phyloP scores from a whole-genome alignment of 2,888 invertebrate species.

The Scaptomyza tumidula region DNA sequence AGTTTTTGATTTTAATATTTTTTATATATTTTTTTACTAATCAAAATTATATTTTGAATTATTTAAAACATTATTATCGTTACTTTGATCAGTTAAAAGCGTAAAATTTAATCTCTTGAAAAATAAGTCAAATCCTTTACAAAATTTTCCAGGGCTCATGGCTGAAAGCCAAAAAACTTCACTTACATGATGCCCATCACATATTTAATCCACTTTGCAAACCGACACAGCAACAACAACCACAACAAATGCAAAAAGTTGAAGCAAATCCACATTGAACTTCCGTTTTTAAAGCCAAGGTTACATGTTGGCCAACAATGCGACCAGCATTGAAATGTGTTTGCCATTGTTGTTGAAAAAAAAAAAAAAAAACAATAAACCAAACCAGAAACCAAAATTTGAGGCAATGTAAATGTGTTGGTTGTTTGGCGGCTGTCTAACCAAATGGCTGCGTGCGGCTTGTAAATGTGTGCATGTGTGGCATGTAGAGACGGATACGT shows the following conservation, averaged over 20 bases:
- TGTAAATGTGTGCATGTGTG: constrained; percentile 31
- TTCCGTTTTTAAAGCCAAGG: constrained; percentile 74
- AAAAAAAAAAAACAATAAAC: background rate
- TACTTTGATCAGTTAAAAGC: too few species aligned
- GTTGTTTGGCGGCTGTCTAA: constrained; percentile 42
- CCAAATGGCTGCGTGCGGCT: constrained; percentile 45
- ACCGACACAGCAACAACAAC: constrained; percentile 4
- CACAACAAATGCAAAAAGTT: constrained; percentile 9
- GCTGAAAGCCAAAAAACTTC: background rate
- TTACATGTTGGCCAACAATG: constrained; percentile 60
- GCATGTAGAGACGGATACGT: constrained; percentile 2
- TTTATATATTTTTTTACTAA: too few species aligned
- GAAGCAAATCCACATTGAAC: constrained; percentile 60
- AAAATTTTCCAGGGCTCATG: background rate
- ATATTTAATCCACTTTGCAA: constrained; percentile 4
- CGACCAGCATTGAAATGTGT: constrained; percentile 41
- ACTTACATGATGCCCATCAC: constrained; percentile 21
- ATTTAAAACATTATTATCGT: too few species aligned
- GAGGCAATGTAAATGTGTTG: constrained; percentile 1
- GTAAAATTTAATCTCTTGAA: too few species aligned
- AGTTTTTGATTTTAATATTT: too few species aligned
- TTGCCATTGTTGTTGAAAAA: constrained; percentile 9
- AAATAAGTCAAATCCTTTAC: background rate
- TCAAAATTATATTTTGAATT: too few species aligned
- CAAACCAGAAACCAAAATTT: constrained; percentile 14